phyloP scores from a whole-genome alignment of 2,113 vertebrate genomes.

The Glaucidium brasilianum region DNA sequence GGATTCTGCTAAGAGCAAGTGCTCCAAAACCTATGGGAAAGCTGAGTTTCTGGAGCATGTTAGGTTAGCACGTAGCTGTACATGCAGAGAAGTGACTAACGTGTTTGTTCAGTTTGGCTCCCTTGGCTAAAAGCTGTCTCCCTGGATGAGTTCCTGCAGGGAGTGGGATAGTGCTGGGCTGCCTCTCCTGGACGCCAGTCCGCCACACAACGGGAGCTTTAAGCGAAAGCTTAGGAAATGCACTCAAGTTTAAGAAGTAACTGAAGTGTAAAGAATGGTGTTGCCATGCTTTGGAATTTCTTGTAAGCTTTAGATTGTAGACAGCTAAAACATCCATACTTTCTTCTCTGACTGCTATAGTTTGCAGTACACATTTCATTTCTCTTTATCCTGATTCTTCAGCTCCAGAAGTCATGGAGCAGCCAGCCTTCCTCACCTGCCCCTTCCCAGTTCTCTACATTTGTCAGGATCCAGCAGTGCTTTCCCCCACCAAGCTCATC shows the following conservation, averaged over 20 bases:
- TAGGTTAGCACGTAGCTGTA: rapidly evolving
- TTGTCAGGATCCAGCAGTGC: background rate
- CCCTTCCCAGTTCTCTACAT: background rate
- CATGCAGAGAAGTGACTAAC: background rate
- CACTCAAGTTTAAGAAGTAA: background rate
- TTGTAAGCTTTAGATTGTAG: background rate
- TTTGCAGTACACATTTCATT: background rate
- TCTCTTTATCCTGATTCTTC: background rate
- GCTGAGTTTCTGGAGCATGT: background rate
- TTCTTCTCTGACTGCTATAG: background rate
- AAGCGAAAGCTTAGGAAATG: background rate
- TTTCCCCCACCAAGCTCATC: background rate
- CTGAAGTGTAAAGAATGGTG: background rate
- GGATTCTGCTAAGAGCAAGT: background rate
- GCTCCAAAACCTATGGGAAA: background rate
- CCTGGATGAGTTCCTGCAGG: background rate
- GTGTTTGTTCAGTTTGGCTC: background rate
- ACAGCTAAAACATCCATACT: background rate
- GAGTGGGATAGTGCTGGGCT: background rate
- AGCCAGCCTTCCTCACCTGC: background rate
- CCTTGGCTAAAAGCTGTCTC: background rate
- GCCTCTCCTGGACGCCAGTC: background rate
- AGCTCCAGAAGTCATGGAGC: background rate
- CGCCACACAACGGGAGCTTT: rapidly evolving
- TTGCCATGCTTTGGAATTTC: background rate